Evolutionary conservation across 1,140 invertebrate species (phyloP).

Genomic region (Procambarus clarkii): DNA sequence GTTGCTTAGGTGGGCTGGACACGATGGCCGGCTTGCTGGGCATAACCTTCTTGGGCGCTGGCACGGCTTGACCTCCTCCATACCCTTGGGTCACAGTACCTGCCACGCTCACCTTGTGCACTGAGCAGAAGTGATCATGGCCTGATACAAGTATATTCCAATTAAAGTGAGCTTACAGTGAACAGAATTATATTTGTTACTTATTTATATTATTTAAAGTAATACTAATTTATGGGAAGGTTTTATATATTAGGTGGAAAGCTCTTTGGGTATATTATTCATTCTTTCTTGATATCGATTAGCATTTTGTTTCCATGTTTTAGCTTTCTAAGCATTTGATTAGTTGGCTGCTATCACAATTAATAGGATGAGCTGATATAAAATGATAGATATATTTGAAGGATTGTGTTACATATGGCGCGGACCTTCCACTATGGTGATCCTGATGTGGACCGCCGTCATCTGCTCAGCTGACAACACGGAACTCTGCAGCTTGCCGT

Average conservation of each 20-base stretch:
- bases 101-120: conserved; percentile 38
- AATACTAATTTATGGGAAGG: no score
- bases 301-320: no score
- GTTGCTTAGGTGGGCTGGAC: neutral
- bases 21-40: neutral
- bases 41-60: neutral
- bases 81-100: neutral
- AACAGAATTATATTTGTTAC: no score
- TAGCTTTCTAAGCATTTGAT: no score
- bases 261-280: no score
- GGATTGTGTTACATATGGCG: no score
- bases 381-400: no score
- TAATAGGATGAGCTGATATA: no score
- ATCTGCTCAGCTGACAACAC: conserved; percentile 53
- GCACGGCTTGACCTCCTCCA: neutral
- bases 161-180: neutral
- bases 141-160: neutral
- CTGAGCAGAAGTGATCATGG: conserved; percentile 49
- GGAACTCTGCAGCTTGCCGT: conserved; percentile 56
- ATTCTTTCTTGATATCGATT: no score
- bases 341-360: no score
- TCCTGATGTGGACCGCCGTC: conserved; percentile 55
- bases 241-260: no score
- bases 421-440: conserved; percentile 64
- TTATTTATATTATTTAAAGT: no score